phyloP scores from a whole-genome alignment of 2,113 vertebrate genomes.

The Prunella himalayana region DNA sequence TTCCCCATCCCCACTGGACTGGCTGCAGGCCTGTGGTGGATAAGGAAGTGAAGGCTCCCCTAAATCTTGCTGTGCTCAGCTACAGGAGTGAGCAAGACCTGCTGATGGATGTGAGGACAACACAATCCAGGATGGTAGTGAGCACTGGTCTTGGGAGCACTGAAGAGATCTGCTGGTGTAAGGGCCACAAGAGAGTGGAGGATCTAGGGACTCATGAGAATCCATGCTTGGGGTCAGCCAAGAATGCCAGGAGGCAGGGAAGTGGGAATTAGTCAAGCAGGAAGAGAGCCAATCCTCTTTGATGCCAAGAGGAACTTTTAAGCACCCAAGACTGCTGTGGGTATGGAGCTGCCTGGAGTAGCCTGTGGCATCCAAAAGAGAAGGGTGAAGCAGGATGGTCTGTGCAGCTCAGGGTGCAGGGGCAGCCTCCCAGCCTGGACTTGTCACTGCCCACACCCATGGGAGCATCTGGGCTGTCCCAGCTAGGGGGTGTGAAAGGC shows the following conservation, averaged over 20 bases:
- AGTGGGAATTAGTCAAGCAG: neutral
- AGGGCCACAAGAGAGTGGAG: neutral
- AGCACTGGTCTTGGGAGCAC: neutral
- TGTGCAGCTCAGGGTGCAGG: fast-evolving
- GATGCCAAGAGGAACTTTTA: neutral
- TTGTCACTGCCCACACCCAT: fast-evolving
- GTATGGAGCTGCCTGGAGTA: neutral
- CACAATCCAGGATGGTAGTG: neutral
- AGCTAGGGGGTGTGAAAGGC: neutral
- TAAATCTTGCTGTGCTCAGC: neutral
- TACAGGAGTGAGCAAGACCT: neutral
- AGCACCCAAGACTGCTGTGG: neutral
- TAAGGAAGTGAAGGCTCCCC: neutral
- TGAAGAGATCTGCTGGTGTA: neutral
- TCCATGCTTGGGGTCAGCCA: neutral
- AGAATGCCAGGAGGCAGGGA: neutral
- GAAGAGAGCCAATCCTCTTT: neutral
- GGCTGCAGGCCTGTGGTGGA: fast-evolving
- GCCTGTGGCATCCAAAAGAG: neutral
- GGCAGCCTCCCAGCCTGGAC: neutral
- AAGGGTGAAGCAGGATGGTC: neutral
- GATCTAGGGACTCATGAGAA: neutral
- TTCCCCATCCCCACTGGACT: neutral
- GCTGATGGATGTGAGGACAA: neutral
- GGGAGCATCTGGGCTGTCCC: neutral